Conservation (phyloP, 2,888 invertebrate genomes). For the Papilio protenor region DNA sequence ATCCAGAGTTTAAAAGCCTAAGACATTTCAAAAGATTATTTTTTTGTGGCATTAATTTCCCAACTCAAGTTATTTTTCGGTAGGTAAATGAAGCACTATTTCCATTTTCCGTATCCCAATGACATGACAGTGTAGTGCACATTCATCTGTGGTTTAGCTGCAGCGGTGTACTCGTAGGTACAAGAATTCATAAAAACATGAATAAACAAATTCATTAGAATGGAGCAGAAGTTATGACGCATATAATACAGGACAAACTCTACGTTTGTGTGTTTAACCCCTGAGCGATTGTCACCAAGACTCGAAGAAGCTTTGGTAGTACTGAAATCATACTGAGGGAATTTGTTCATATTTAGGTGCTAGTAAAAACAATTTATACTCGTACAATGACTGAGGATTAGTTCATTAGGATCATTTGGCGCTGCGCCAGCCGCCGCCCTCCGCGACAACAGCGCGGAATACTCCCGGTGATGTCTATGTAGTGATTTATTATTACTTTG, state of each 20-base stretch:
- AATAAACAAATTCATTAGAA: conserved; percentile 12
- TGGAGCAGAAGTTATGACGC: background rate
- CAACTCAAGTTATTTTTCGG: background rate
- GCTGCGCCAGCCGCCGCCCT: background rate
- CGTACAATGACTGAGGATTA: conserved; percentile 9
- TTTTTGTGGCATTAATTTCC: background rate
- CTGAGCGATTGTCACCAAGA: background rate
- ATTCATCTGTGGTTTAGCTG: background rate
- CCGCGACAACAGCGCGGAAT: background rate
- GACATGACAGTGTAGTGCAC: background rate
- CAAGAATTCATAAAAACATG: conserved; percentile 1
- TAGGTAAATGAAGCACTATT: background rate
- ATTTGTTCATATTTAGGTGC: background rate
- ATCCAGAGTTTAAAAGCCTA: background rate
- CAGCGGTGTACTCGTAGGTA: background rate
- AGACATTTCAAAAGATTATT: background rate
- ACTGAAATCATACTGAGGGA: background rate
- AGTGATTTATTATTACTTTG: conserved; percentile 36
- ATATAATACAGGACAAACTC: background rate
- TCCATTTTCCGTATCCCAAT: background rate
- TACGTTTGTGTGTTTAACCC: background rate
- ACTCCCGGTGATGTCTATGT: background rate
- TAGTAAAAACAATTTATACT: background rate
- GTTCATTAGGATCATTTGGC: conserved; percentile 27
- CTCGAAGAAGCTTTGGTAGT: background rate